phyloP scores from a whole-genome alignment of 2,888 invertebrate genomes.

The Poecilobothrus nobilitatus region DNA sequence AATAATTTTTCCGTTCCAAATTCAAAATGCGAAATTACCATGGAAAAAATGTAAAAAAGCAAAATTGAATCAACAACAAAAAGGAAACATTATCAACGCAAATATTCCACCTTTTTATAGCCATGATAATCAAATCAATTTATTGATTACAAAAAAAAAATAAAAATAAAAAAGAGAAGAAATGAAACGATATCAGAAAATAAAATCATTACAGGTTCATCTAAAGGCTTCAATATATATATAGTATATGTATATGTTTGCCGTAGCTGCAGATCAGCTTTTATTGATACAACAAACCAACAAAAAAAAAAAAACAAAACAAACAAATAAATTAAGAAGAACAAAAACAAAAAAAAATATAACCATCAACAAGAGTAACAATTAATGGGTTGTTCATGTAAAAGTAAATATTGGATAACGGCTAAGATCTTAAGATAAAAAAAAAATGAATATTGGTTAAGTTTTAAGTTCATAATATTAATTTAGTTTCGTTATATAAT shows the following conservation, averaged over 20 bases:
- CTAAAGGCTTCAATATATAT: no score
- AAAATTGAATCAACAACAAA: no score
- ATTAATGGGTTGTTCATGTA: slow-evolving; percentile 3
- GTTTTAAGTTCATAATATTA: neutral
- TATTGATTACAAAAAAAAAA: neutral
- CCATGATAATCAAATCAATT: slow-evolving; percentile 1
- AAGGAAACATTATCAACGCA: neutral
- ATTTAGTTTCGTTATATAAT: no score
- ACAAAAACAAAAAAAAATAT: neutral
- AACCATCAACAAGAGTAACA: neutral
- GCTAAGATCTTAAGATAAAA: neutral
- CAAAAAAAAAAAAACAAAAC: neutral
- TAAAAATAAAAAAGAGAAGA: no score
- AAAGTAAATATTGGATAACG: slow-evolving; percentile 6
- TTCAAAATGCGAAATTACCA: no score
- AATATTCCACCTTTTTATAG: neutral
- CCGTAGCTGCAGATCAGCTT: neutral
- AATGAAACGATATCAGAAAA: neutral
- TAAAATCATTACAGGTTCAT: neutral
- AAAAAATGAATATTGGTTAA: neutral
- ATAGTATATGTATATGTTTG: neutral
- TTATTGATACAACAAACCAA: neutral
- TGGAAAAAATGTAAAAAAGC: no score
- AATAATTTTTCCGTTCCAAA: no score
- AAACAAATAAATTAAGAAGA: neutral